phyloP scores from a whole-genome alignment of 30 jellyfish, hydroid and myxozoan species.

The Hydractinia echinata region DNA sequence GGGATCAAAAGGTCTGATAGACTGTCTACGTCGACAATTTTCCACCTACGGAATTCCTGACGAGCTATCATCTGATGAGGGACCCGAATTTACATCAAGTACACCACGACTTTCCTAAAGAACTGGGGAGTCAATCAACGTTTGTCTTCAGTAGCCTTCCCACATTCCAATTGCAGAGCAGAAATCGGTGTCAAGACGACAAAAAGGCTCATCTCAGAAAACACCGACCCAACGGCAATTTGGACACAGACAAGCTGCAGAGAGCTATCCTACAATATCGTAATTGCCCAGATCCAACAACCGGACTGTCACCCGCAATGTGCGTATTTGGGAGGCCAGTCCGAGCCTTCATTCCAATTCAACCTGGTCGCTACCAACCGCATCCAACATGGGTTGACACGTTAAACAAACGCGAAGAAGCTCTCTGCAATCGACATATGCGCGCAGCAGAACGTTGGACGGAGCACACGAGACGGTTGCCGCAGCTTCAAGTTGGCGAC shows the following conservation, averaged over 20 bases:
- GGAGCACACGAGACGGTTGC: constrained; percentile 16
- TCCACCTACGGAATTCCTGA: constrained; percentile 17
- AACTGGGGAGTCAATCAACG: constrained; percentile 24
- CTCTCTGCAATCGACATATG: constrained; percentile 26
- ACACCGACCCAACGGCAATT: constrained; percentile 18
- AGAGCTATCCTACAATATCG: constrained; percentile 17
- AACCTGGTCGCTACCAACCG: constrained; percentile 31
- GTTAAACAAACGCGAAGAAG: constrained; percentile 6
- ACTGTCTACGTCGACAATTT: not conserved
- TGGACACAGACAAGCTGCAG: constrained; percentile 14
- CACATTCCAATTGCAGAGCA: constrained; percentile 19
- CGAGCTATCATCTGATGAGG: constrained; percentile 9
- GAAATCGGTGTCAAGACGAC: constrained; percentile 15
- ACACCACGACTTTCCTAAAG: not conserved
- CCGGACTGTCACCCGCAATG: constrained; percentile 4
- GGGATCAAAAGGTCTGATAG: constrained; percentile 2
- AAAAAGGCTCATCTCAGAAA: constrained; percentile 2
- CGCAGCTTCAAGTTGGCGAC: not conserved
- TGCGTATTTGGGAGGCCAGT: constrained; percentile 27
- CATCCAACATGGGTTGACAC: constrained; percentile 38
- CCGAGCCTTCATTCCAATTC: constrained; percentile 26
- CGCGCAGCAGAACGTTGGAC: constrained; percentile 8
- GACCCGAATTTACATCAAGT: constrained; percentile 7
- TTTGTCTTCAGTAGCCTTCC: constrained; percentile 14
- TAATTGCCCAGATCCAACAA: constrained; percentile 20